Conservation (phyloP, 2,888 invertebrate species). For the Drosophila diplacantha region DNA sequence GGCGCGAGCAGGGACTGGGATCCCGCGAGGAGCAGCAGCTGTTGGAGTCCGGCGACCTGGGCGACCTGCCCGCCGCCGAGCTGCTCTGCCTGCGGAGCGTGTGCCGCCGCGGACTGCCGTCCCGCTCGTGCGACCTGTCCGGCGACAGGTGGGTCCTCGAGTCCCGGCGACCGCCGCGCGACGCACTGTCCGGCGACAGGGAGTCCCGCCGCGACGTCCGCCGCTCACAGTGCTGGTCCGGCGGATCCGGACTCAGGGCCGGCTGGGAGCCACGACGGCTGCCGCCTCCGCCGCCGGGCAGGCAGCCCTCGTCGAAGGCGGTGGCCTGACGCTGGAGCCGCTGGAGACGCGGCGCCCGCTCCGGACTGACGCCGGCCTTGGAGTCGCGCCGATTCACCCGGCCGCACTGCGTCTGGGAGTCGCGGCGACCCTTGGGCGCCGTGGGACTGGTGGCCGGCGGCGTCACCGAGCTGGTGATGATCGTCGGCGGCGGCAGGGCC, state of each 20-base stretch:
- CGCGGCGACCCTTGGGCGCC: conserved; percentile 82
- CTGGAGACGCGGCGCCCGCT: conserved; percentile 81
- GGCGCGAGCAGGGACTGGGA: conserved; percentile 87
- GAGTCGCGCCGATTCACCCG: conserved; percentile 83
- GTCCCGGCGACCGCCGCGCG: conserved; percentile 83
- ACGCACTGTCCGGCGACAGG: conserved; percentile 93
- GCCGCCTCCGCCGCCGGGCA: conserved; percentile 85
- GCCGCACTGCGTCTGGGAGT: conserved; percentile 91
- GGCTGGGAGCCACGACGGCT: conserved; percentile 89
- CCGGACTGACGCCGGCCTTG: conserved; percentile 83
- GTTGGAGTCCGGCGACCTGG: conserved; percentile 84
- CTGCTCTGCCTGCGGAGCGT: conserved; percentile 89
- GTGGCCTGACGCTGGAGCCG: conserved; percentile 91
- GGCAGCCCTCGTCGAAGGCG: conserved; percentile 90
- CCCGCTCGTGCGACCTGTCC: conserved; percentile 88
- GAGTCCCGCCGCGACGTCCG: conserved; percentile 88
- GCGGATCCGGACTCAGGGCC: conserved; percentile 88
- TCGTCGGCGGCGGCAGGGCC: conserved; percentile 85
- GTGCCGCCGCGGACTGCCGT: conserved; percentile 86
- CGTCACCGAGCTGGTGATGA: conserved; percentile 89
- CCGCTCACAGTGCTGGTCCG: conserved; percentile 82
- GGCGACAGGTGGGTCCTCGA: conserved; percentile 89
- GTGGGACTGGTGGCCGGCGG: conserved; percentile 90
- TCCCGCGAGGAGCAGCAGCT: conserved; percentile 89
- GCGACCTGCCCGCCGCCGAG: conserved; percentile 82